Evolutionary conservation across 2,113 vertebrate genomes (phyloP), one percentile per base, ranked within the genome.

Genomic region (Otis tarda): DNA sequence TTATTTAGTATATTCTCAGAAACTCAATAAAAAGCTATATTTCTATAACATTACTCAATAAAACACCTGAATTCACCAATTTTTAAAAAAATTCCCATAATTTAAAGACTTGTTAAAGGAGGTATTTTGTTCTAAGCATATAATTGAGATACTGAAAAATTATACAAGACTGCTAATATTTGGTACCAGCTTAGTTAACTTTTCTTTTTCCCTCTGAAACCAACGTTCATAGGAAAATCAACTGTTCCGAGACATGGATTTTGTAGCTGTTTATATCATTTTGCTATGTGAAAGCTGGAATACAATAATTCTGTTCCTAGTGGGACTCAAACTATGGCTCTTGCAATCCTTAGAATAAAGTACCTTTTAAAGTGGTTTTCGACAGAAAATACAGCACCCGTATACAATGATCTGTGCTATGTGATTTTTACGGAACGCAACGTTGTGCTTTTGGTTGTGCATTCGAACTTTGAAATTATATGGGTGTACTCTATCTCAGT

Each of bases 211-310:
- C 3, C 19, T 93, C 91, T 93, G 92, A 97, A 97, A 95, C 50
- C 27, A 88, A 93, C 21, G 53, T 89, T 95, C 94, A 89, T 85
- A 93, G 80, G 94, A 98, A 97, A 97, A 96, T 94, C 68, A 95
- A 41, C 50, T 68, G 28, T 71, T 91, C 73, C 83, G 95, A 94
- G 84, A 31, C 30, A 84, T 4, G 4, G 17, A 56, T 63, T 92
- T 89, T 68, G 25, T 37, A 60, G 43, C 5, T 82, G 43, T 19
- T 56, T 79, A 68, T 43, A 53, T 60, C 16, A 2, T 82, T 83
- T 70, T 70, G 52, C 74, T 64, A 45, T 22, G 50, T 75, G n/a
- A 45, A 86, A 83, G 20, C 17, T 59, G n/a, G 22, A 89, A 10
- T 19, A 55, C 7, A 77, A 45, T 35, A 83, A 77, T 59, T 57